Percentiles rank a stretch among this genome's conserved stretches.
These are phyloP conservation scores for Leptobrachium ailaonicum DNA, from an alignment of 2,113 vertebrate genomes.

Conservation along the genomic window DNA sequence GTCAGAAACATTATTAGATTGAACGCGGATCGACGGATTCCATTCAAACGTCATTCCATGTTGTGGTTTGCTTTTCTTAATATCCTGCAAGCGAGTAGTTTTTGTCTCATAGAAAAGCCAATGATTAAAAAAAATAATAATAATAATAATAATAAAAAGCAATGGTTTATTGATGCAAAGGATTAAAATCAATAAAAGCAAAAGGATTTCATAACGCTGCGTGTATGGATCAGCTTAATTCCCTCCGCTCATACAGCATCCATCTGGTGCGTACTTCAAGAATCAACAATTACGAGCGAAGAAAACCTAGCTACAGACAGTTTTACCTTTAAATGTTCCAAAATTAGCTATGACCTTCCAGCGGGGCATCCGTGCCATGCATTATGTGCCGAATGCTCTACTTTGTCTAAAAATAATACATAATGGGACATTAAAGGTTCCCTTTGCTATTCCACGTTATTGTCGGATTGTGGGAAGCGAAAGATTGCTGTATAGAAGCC, in stretches of 20 bases:
- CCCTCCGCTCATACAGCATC: slow-evolving; percentile 24
- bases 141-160: not conserved
- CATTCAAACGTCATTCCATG: too few relatives aligned
- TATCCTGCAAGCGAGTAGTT: too few relatives aligned
- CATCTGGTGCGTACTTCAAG: slow-evolving; percentile 29
- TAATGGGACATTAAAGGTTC: slow-evolving; percentile 4
- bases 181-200: slow-evolving; percentile 30
- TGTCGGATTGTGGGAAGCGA: slow-evolving; percentile 27
- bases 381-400: not conserved
- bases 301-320: not conserved
- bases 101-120: too few relatives aligned
- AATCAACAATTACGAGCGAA: slow-evolving; percentile 19
- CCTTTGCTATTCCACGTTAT: slow-evolving; percentile 21
- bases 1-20: too few relatives aligned
- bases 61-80: too few relatives aligned
- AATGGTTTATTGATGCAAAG: slow-evolving; percentile 30
- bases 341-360: slow-evolving; percentile 22
- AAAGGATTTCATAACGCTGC: slow-evolving; percentile 24
- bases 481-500: slow-evolving; percentile 11
- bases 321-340: slow-evolving; percentile 5
- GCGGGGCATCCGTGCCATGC: not conserved
- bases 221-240: slow-evolving; percentile 37
- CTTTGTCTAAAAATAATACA: slow-evolving; percentile 21
- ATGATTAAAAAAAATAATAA: not conserved
- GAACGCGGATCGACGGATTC: too few relatives aligned